These are phyloP conservation scores for Agrypnus murinus DNA, from an alignment of 2,888 invertebrate genomes.

Conservation along the genomic window DNA sequence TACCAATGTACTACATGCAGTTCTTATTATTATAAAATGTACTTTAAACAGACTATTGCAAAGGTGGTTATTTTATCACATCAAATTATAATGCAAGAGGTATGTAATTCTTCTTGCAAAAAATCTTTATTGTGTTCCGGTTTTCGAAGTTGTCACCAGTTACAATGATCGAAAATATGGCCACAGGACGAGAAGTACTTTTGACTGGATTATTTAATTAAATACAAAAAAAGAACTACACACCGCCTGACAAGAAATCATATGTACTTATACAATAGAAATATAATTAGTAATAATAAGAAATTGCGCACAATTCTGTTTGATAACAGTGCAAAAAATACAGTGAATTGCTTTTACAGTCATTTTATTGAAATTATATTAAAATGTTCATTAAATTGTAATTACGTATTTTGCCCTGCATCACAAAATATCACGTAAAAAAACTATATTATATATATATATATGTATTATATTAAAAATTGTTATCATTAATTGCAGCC, in stretches of 20 bases:
- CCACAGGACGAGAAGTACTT: background rate
- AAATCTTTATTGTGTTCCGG: background rate
- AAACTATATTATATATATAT: no score
- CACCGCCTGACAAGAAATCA: background rate
- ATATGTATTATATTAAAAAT: constrained; percentile 15
- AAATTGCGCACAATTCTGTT: constrained; percentile 13
- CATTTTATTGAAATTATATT: constrained; percentile 39
- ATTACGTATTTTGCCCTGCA: constrained; percentile 43
- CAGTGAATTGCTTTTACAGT: constrained; percentile 23
- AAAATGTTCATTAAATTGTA: constrained; percentile 42
- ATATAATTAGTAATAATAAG: background rate
- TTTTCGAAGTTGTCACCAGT: background rate
- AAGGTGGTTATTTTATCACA: constrained; percentile 36
- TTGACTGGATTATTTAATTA: background rate
- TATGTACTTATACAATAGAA: no score
- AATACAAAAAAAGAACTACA: constrained; percentile 11
- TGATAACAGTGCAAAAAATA: background rate
- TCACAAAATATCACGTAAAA: constrained; percentile 52
- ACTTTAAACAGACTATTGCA: constrained; percentile 33
- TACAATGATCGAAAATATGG: background rate
- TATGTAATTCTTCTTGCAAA: constrained; percentile 22
- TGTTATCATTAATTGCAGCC: constrained; percentile 40
- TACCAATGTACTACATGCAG: constrained; percentile 28
- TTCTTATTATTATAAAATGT: constrained; percentile 1
- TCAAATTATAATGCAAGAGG: background rate